These are phyloP conservation scores for Tragulus kanchil DNA, from an alignment of 2,113 vertebrate species.

Conservation along the genomic window DNA sequence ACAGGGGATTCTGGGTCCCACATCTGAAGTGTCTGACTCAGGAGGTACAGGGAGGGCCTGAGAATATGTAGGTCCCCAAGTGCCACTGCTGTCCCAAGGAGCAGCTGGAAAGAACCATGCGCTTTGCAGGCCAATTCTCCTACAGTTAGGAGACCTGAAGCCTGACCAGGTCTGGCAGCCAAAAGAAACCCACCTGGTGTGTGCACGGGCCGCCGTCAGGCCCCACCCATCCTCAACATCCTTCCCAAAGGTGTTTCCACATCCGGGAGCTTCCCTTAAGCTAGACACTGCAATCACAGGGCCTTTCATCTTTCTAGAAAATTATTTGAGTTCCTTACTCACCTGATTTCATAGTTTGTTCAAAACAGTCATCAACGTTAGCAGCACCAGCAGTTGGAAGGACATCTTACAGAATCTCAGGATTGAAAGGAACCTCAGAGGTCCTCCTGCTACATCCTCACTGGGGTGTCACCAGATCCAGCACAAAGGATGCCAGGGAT, in stretches of 20 bases:
- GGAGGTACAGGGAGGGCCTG: not conserved
- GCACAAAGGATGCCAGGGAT: not conserved
- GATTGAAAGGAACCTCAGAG: not conserved
- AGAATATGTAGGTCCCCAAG: not conserved
- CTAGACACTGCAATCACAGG: not conserved
- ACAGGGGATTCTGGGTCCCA: not conserved
- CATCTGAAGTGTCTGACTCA: not conserved
- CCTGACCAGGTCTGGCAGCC: not conserved
- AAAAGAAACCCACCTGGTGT: no score
- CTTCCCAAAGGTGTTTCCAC: not conserved
- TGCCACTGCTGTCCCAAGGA: not conserved
- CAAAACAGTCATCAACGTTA: not conserved
- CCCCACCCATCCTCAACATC: not conserved
- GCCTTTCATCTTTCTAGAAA: not conserved
- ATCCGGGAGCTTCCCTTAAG: not conserved
- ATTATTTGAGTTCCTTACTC: not conserved
- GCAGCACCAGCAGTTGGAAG: not conserved
- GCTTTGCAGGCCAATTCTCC: fast-evolving
- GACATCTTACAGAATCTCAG: not conserved
- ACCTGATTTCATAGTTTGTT: no score
- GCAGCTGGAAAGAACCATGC: fast-evolving
- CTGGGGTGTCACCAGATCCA: not conserved
- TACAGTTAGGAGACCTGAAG: not conserved
- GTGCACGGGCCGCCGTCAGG: not conserved
- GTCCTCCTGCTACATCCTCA: not conserved